A percentile compares a stretch with the other conserved stretches of the same genome.
Evolutionary conservation across 2,888 invertebrate genomes (phyloP).

Genomic region (Pachycephus smyrnensis): DNA sequence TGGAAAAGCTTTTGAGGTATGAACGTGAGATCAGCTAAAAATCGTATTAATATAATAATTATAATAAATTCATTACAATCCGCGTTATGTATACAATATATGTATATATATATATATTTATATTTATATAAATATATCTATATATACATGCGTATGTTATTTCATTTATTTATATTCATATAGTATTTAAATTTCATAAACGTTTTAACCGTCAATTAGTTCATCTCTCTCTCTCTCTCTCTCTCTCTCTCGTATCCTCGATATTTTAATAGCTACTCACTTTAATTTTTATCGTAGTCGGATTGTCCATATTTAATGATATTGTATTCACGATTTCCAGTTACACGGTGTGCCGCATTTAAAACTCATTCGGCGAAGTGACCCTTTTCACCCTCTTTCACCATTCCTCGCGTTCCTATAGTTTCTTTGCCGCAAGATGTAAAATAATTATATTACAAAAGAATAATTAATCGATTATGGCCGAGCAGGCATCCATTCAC

Average conservation of each 20-base stretch:
- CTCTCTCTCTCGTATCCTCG: conserved; percentile 3
- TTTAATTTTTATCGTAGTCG: conserved; percentile 46
- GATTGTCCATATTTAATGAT: conserved; percentile 62
- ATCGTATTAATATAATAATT: conserved; percentile 44
- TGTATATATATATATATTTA: not conserved
- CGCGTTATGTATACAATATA: conserved; percentile 22
- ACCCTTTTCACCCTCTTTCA: conserved; percentile 18
- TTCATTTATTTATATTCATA: conserved; percentile 41
- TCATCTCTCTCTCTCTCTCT: conserved; percentile 17
- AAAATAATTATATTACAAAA: conserved; percentile 6
- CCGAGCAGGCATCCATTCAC: not conserved
- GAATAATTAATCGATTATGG: not conserved
- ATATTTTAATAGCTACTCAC: not conserved
- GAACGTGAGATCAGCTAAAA: conserved; percentile 49
- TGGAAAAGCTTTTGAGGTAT: conserved; percentile 35
- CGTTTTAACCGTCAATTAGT: conserved; percentile 24
- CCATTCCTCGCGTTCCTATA: conserved; percentile 9
- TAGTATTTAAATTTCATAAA: conserved; percentile 47
- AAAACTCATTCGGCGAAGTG: conserved; percentile 14
- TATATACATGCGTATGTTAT: conserved; percentile 37
- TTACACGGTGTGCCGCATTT: conserved; percentile 18
- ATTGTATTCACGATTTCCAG: conserved; percentile 38
- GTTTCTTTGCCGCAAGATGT: not conserved
- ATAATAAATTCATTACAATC: conserved; percentile 55
- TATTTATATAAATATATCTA: conserved; percentile 23